Percentiles rank a stretch among this genome's conserved stretches.
Evolutionary conservation across 2,113 vertebrate species (phyloP).

Genomic region (Dinomys branickii): DNA sequence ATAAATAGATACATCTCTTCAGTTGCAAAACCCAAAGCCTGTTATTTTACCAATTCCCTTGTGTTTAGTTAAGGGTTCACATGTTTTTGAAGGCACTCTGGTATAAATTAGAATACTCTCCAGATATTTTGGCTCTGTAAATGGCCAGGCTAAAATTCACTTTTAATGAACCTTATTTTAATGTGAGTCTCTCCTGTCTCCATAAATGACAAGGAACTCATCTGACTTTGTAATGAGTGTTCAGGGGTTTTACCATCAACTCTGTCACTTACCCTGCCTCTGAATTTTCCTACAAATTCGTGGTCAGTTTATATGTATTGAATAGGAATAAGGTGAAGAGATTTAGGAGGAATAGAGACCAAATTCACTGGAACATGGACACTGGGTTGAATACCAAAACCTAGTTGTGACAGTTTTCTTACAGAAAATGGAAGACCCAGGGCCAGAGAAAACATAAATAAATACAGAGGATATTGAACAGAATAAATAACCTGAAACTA

Average conservation of each 20-base stretch:
- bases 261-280: slow-evolving; percentile 74
- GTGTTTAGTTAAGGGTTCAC: slow-evolving; percentile 85
- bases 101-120: slow-evolving; percentile 83
- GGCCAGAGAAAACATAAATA: slow-evolving; percentile 61
- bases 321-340: neutral
- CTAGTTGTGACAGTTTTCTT: slow-evolving; percentile 35
- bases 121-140: slow-evolving; percentile 85
- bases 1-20: slow-evolving; percentile 71
- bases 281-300: slow-evolving; percentile 58
- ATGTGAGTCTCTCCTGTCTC: slow-evolving; percentile 84
- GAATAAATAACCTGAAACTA: slow-evolving; percentile 65
- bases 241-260: slow-evolving; percentile 67
- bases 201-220: slow-evolving; percentile 85
- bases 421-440: slow-evolving; percentile 43
- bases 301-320: slow-evolving; percentile 67
- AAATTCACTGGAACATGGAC: slow-evolving; percentile 56
- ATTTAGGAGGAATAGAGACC: slow-evolving; percentile 65
- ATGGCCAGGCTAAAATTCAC: slow-evolving; percentile 84
- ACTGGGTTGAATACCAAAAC: slow-evolving; percentile 8
- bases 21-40: slow-evolving; percentile 68
- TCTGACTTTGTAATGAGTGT: slow-evolving; percentile 87
- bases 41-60: slow-evolving; percentile 80
- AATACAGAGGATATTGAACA: slow-evolving; percentile 36
- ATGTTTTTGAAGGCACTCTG: slow-evolving; percentile 81
- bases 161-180: slow-evolving; percentile 87